Evolutionary conservation across 2,113 vertebrate genomes (phyloP).

Genomic region (Sturnus vulgaris): DNA sequence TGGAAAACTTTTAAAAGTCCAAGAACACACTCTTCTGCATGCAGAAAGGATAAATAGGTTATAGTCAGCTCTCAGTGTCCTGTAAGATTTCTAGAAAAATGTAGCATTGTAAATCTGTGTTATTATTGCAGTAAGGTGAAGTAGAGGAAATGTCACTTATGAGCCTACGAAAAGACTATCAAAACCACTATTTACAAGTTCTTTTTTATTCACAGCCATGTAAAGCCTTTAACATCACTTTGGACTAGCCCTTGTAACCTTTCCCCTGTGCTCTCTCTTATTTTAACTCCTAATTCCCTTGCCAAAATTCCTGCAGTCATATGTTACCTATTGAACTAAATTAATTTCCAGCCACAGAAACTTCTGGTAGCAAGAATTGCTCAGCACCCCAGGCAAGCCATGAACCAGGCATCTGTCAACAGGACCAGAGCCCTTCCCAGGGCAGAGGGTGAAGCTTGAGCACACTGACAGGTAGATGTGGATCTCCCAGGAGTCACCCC

Average conservation of each 20-base stretch:
- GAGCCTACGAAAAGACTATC: slow-evolving; percentile 8
- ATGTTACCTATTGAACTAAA: neutral
- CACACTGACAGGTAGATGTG: neutral
- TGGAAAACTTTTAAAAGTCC: slow-evolving; percentile 39
- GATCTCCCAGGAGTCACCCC: neutral
- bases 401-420: neutral
- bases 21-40: neutral
- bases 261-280: neutral
- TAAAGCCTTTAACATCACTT: slow-evolving; percentile 18
- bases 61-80: neutral
- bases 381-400: neutral
- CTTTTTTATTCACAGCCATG: neutral
- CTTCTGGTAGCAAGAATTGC: neutral
- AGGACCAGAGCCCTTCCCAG: neutral
- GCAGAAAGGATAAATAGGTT: slow-evolving; percentile 10
- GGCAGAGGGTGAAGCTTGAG: neutral
- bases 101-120: neutral
- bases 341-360: neutral
- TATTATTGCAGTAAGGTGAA: neutral
- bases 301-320: neutral
- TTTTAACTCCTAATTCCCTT: neutral
- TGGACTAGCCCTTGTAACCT: neutral
- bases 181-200: slow-evolving; percentile 14
- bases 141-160: slow-evolving; percentile 5
- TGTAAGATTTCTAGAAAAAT: slow-evolving; percentile 19